phyloP scores from a whole-genome alignment of 2,113 vertebrate species.

The Elachura formosa region DNA sequence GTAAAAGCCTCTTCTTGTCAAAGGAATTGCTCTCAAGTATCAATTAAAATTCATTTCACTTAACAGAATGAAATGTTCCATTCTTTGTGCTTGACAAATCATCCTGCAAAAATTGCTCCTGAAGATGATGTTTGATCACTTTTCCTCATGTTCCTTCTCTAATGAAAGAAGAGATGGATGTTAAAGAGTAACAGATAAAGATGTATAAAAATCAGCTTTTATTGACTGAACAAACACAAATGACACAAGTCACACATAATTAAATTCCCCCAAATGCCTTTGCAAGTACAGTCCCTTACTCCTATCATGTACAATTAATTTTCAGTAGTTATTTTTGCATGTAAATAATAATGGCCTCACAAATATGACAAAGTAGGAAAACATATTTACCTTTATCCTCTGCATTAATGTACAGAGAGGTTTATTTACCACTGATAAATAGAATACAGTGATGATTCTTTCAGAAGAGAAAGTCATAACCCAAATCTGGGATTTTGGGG shows the following conservation, averaged over 20 bases:
- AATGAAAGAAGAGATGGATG: background rate
- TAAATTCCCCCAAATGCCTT: background rate
- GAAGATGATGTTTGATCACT: background rate
- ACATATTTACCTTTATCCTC: background rate
- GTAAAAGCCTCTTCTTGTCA: background rate
- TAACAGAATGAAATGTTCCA: background rate
- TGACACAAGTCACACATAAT: background rate
- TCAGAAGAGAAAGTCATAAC: background rate
- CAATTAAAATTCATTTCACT: conserved; percentile 11
- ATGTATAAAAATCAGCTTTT: background rate
- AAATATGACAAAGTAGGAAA: background rate
- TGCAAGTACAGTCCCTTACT: background rate
- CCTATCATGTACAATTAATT: background rate
- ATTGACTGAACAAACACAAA: background rate
- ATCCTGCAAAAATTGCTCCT: background rate
- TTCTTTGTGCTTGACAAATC: conserved; percentile 1
- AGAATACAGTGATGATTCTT: background rate
- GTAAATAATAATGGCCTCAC: background rate
- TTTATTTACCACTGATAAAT: background rate
- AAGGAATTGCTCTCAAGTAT: background rate
- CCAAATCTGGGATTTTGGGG: background rate
- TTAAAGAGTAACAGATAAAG: background rate
- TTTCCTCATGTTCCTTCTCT: background rate
- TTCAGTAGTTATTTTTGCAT: background rate
- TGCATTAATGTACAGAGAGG: background rate